Conservation (phyloP, 2,797 vertebrate genomes). For the Gymnopithys bicolor region DNA sequence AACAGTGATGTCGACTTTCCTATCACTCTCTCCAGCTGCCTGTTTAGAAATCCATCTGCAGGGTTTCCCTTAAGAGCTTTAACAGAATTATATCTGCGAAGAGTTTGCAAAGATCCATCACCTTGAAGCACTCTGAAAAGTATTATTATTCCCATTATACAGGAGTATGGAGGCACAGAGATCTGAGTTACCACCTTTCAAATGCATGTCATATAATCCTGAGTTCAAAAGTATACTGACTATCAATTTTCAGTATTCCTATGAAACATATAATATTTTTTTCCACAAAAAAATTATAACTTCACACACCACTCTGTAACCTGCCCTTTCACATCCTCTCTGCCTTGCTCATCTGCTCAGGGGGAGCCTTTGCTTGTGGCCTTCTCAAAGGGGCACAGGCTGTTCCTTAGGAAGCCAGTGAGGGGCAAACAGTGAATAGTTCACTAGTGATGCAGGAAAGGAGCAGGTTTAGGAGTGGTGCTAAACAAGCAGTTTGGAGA, state of each 20-base stretch:
- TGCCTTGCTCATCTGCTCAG: not conserved
- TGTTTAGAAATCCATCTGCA: not conserved
- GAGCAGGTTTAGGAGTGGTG: not conserved
- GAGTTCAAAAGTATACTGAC: not conserved
- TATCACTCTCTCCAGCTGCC: constrained; percentile 12
- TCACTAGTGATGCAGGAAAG: not conserved
- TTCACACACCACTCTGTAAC: not conserved
- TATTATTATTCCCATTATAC: constrained; percentile 6
- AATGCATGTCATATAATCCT: not conserved
- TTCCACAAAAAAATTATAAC: fast-evolving
- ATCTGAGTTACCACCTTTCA: not conserved
- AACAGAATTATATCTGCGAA: not conserved
- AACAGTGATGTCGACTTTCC: not conserved
- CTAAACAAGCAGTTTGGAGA: not conserved
- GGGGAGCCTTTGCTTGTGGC: not conserved
- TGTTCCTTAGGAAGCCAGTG: not conserved
- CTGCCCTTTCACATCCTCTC: not conserved
- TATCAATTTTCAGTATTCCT: not conserved
- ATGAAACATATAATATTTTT: not conserved
- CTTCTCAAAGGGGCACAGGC: not conserved
- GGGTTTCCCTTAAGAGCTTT: not conserved
- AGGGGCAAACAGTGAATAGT: not conserved
- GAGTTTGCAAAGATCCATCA: not conserved
- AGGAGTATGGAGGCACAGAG: not conserved
- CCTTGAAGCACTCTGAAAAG: not conserved